phyloP scores from a whole-genome alignment of 2,113 vertebrate genomes.

The Pycnonotus jocosus region DNA sequence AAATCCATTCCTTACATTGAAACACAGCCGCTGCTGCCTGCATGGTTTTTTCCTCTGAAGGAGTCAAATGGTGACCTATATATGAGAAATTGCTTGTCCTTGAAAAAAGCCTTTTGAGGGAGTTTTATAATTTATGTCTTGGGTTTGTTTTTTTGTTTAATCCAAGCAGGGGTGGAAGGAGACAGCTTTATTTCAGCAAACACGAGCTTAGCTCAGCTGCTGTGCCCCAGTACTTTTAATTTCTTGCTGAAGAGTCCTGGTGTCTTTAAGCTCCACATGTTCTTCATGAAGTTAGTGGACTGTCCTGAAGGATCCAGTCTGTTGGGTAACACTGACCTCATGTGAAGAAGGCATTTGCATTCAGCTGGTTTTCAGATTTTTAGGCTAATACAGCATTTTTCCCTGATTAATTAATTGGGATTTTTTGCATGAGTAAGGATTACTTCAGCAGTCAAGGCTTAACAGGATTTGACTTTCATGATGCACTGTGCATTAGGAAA shows the following conservation, averaged over 20 bases:
- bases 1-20: not conserved
- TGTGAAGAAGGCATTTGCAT: not conserved
- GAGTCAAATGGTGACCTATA: not conserved
- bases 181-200: not conserved
- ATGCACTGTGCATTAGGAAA: not conserved
- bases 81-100: not conserved
- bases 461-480: constrained; percentile 1
- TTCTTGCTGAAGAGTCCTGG: not conserved
- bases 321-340: not conserved
- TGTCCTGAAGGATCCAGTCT: not conserved
- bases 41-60: not conserved
- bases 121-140: not conserved
- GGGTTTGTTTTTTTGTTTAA: not conserved
- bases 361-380: constrained; percentile 13
- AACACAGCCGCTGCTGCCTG: not conserved
- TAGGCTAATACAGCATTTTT: constrained; percentile 13
- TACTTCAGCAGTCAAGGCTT: constrained; percentile 10
- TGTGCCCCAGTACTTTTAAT: not conserved
- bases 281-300: not conserved
- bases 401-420: constrained; percentile 26
- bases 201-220: not conserved
- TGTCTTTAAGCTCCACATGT: not conserved
- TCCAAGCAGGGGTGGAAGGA: not conserved
- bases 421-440: constrained; percentile 39
- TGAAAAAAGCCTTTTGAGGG: not conserved